Evolutionary conservation across 2,888 invertebrate genomes (phyloP), one percentile per base, ranked within the genome.

Genomic region (Chrysodeixis includens): DNA sequence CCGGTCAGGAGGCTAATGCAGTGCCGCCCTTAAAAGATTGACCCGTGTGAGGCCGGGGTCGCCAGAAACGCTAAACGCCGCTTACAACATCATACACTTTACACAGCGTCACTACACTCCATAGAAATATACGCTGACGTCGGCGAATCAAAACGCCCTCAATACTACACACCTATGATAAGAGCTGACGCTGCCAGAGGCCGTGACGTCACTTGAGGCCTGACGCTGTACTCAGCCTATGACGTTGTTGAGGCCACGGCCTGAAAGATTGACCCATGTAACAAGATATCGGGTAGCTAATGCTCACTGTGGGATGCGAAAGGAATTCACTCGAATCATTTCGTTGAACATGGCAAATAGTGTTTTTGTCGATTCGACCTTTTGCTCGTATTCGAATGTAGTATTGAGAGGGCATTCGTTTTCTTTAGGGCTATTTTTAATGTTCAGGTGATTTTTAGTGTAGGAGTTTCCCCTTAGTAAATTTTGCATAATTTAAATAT

Each of bases 1-100:
- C 84, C 89, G 89, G 89, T 88, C 90, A 88, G 80, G 81, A 86
- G 92, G 90, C 87, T 92, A 93, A 93, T 92, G 90, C 85, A 85
- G 84, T 87, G 78, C 86, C 86, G 89, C 89, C 89, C 87, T 87
- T 83, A 82, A 83, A 86, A 88, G 88, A 89, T 90, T 91, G 90
- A 91, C 90, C 90, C 88, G 82, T 81, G 88, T 87, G 26, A 26
- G 26, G 26, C 26, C 6, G 26, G 2, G 6, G 26, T 6, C 26
- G 6, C 26, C 26, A 26, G 2, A 6, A 26, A 26, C 26, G 26
- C 6, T 6, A 26, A 26, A 6, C 2, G 26, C 26, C 3, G 26
- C 26, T 6, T 26, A 6, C 26, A 26, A 6, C 26, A 6, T 26
- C 26, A 26, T 6, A 26, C 26, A 4, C 6, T 26, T 4, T 26